Conservation (phyloP, 2,113 vertebrate genomes). For the Myanophis thanlyinensis region DNA sequence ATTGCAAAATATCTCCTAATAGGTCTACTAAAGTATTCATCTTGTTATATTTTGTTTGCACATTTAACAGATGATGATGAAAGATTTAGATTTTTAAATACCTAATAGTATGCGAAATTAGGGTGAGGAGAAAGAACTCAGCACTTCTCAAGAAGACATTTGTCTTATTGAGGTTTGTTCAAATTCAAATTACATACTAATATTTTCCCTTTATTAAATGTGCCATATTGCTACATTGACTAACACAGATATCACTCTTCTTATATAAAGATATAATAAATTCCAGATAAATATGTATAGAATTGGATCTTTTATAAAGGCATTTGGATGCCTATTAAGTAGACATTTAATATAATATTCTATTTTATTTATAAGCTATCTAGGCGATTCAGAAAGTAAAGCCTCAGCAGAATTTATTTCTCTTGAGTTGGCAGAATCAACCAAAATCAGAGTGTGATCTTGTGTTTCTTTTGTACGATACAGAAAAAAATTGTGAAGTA, state of each 20-base stretch:
- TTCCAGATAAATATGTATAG: not conserved
- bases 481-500: slow-evolving; percentile 34
- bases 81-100: not conserved
- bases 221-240: slow-evolving; percentile 26
- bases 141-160: slow-evolving; percentile 48
- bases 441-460: slow-evolving; percentile 48
- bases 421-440: slow-evolving; percentile 45
- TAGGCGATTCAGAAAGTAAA: slow-evolving; percentile 65
- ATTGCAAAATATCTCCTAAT: slow-evolving; percentile 15
- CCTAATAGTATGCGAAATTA: not conserved
- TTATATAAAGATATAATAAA: not conserved
- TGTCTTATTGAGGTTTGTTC: slow-evolving; percentile 71
- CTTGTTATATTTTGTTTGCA: not conserved
- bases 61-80: not conserved
- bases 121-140: not conserved
- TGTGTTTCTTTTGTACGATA: slow-evolving; percentile 35
- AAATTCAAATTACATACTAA: slow-evolving; percentile 69
- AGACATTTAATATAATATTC: slow-evolving; percentile 59
- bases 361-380: slow-evolving; percentile 47
- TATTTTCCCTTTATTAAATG: slow-evolving; percentile 67
- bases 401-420: slow-evolving; percentile 70
- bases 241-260: not conserved
- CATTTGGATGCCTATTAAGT: slow-evolving; percentile 61
- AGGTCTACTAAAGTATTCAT: not conserved
- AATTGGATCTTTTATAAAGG: slow-evolving; percentile 37